Evolutionary conservation across 2,113 vertebrate genomes (phyloP).

Genomic region (Merops nubicus): DNA sequence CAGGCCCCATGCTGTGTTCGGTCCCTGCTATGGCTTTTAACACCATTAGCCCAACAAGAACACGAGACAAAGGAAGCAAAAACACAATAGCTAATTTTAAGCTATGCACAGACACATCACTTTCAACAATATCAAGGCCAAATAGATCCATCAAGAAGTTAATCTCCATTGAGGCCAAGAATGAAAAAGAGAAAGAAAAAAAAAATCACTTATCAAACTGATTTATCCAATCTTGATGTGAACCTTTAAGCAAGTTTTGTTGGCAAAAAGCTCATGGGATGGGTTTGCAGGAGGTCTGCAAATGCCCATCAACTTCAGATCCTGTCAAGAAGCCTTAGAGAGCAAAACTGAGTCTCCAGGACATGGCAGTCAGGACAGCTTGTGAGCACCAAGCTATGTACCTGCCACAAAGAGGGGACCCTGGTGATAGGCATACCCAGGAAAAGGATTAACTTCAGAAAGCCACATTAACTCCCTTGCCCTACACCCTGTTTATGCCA

Average conservation of each 20-base stretch:
- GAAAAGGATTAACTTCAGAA: accelerated
- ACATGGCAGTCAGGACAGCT: neutral
- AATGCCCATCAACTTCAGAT: neutral
- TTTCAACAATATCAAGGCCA: neutral
- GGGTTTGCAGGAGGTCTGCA: neutral
- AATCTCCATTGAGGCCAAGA: neutral
- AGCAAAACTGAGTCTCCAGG: neutral
- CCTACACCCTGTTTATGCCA: neutral
- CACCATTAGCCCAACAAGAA: neutral
- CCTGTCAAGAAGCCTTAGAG: neutral
- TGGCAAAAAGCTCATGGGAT: neutral
- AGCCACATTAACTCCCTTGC: neutral
- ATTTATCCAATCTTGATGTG: neutral
- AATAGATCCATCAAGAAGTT: neutral
- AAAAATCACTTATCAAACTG: neutral
- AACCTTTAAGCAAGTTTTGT: accelerated
- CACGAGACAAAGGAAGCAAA: neutral
- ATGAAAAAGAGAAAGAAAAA: neutral
- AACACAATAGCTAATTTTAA: neutral
- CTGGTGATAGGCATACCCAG: accelerated
- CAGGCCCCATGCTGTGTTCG: accelerated
- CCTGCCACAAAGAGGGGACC: neutral
- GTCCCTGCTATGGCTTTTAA: neutral
- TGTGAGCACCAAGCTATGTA: neutral
- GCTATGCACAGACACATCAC: neutral